Evolutionary conservation across 1,140 invertebrate species (phyloP), one percentile per base, ranked within the genome.

Genomic region (Pinna nobilis): DNA sequence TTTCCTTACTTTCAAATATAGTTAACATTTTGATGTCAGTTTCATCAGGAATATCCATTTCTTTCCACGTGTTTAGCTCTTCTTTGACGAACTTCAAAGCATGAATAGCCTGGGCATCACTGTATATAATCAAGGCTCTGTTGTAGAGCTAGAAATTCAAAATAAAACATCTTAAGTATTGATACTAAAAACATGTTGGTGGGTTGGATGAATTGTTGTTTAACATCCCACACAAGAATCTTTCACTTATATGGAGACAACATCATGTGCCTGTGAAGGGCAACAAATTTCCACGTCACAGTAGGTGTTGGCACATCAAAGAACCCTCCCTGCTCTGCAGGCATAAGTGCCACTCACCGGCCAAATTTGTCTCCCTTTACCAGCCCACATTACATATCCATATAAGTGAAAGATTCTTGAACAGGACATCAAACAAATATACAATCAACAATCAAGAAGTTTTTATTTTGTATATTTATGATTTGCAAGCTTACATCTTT

Each of bases 81-180:
- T 70, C 25, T 11, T 77, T 49, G 3, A 85, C 53, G 39, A 81
- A 82, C 0, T 69, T 59, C 6, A 84, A 41, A 53, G 77, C 77
- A 70, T 84, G 80, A 50, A 60, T 57, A 5, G 78, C 77, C 6
- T 78, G 65, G 20, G 77, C 79, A 50, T 81, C 80, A 33, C 75
- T 70, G 57, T 82, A 81, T 20, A 85, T 80, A 13, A 81, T 67
- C 25, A 84, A 47, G 5, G 81, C 66, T 37, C 73, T 70, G 60
- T 85, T 82, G 70, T 82, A 84, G 23, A 80, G 74, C 82, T 85
- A 70, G 35, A 60, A 44, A 63, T 33, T 20, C 13, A 18, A 41
- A 2, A n/a, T 39, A 39, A n/a, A 39, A 61, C 6, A n/a, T 41
- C 32, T 53, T 3, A 3, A 18, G 15, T 47, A 20, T 47, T 15